Evolutionary conservation across 1,140 invertebrate genomes (phyloP).

Genomic region (Megathymus violae): DNA sequence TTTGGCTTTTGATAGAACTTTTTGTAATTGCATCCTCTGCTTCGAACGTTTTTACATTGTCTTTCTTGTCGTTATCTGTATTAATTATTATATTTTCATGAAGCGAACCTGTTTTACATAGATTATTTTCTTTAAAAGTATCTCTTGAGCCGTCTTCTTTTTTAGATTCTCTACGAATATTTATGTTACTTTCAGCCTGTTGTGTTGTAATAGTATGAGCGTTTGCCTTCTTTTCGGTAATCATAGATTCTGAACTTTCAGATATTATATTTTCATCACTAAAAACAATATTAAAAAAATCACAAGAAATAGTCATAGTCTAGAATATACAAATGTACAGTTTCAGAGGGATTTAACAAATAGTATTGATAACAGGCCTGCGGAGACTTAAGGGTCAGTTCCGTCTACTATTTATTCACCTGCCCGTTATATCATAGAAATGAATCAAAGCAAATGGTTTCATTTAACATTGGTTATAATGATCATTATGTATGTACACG

Average conservation of each 20-base stretch:
- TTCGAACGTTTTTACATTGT: neutral
- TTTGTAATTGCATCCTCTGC: neutral
- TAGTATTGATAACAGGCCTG: no score
- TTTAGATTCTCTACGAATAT: neutral
- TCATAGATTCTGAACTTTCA: constrained; percentile 16
- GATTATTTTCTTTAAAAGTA: neutral
- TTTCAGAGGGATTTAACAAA: neutral
- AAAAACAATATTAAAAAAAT: neutral
- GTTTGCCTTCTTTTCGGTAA: constrained; percentile 5
- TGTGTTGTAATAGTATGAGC: neutral
- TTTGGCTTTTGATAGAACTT: neutral
- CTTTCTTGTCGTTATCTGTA: neutral
- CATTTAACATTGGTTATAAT: no score
- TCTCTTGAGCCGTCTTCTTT: no score
- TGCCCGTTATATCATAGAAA: no score
- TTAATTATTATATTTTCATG: neutral
- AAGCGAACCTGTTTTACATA: constrained; percentile 11
- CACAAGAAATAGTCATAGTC: no score
- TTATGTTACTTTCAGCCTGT: neutral
- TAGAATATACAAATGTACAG: no score
- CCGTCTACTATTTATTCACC: no score
- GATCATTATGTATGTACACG: no score
- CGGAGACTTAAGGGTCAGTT: no score
- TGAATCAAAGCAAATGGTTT: no score
- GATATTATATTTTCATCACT: constrained; percentile 18